Conservation (phyloP, 2,797 vertebrate species). For the Antennarius maculatus region DNA sequence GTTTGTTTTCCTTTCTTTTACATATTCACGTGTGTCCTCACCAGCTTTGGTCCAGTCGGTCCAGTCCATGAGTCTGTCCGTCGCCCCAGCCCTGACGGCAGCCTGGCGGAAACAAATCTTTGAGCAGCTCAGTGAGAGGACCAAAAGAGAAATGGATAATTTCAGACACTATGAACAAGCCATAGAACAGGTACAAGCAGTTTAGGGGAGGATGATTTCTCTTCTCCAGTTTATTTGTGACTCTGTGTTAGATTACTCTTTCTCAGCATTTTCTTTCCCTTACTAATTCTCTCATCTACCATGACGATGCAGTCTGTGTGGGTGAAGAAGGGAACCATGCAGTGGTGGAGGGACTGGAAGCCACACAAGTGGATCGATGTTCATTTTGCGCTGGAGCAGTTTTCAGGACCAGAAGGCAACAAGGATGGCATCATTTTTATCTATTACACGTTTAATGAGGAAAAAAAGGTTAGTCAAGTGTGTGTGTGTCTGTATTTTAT, state of each 20-base stretch:
- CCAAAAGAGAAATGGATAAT: slow-evolving; percentile 92
- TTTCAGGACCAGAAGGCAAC: slow-evolving; percentile 89
- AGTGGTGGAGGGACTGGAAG: slow-evolving; percentile 98
- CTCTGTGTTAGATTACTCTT: background rate
- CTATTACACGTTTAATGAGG: slow-evolving; percentile 92
- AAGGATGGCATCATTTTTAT: slow-evolving; percentile 96
- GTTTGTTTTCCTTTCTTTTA: background rate
- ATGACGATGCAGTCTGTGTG: slow-evolving; percentile 87
- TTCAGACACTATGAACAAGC: slow-evolving; percentile 96
- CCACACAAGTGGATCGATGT: slow-evolving; percentile 95
- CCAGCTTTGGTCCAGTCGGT: slow-evolving; percentile 85
- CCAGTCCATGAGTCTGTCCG: slow-evolving; percentile 88
- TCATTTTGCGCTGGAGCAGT: slow-evolving; percentile 94
- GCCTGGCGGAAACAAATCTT: slow-evolving; percentile 95
- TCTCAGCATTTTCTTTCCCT: background rate
- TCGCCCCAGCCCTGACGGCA: slow-evolving; percentile 89
- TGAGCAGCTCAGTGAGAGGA: slow-evolving; percentile 92
- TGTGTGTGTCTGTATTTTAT: background rate
- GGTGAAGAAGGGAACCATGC: slow-evolving; percentile 95
- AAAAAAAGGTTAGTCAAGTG: slow-evolving; percentile 89
- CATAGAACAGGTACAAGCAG: slow-evolving; percentile 87
- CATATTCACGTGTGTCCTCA: slow-evolving; percentile 7
- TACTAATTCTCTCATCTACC: background rate
- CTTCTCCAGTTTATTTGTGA: no score
- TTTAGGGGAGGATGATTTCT: background rate